These are phyloP conservation scores for Nycticryphes semicollaris DNA, from an alignment of 2,113 vertebrate species.

Conservation along the genomic window DNA sequence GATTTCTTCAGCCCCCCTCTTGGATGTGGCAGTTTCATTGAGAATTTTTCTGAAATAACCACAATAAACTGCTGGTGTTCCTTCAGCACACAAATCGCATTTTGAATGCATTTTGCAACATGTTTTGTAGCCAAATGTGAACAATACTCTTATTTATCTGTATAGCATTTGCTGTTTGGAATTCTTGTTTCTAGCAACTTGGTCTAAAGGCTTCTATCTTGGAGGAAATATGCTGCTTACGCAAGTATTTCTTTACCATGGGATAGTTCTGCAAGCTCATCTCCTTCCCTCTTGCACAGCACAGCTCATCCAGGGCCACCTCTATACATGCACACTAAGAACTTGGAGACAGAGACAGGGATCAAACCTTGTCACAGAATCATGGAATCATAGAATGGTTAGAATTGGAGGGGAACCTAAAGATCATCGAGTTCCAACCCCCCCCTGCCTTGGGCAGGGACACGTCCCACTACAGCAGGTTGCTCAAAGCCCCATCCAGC, in stretches of 20 bases:
- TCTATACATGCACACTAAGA: background rate
- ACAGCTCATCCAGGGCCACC: background rate
- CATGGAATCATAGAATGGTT: too few species aligned
- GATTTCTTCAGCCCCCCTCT: constrained; percentile 51
- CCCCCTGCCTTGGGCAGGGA: too few species aligned
- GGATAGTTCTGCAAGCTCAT: background rate
- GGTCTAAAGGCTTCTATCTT: background rate
- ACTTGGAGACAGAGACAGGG: background rate
- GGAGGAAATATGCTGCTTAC: background rate
- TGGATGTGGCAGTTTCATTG: constrained; percentile 54
- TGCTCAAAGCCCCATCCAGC: too few species aligned
- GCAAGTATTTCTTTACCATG: background rate
- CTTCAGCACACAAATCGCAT: background rate
- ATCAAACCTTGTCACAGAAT: background rate
- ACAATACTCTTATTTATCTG: background rate
- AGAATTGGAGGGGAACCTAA: too few species aligned
- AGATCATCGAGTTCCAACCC: too few species aligned
- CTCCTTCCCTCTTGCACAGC: background rate
- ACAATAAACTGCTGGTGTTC: constrained; percentile 35
- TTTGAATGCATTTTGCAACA: background rate
- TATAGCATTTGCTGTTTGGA: background rate
- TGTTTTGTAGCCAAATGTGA: background rate
- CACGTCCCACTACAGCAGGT: too few species aligned
- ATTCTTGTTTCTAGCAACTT: background rate
- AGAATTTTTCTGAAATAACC: constrained; percentile 51